Evolutionary conservation across 37 sponge, comb jelly and placozoan species (phyloP), one percentile per base, ranked within the genome.

Genomic region (Chondrosia reniformis): DNA sequence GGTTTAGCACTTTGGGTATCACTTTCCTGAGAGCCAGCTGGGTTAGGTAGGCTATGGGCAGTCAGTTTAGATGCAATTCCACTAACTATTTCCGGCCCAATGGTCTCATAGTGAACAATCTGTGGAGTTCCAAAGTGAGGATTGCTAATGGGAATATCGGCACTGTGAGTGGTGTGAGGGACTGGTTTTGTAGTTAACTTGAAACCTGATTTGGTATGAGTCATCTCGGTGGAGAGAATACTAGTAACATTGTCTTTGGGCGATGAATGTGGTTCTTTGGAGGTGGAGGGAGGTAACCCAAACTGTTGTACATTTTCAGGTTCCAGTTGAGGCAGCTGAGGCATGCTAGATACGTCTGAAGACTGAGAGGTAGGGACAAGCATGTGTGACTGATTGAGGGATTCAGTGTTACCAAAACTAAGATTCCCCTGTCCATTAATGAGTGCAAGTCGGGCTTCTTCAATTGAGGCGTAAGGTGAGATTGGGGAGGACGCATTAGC

Each of bases 391-490:
- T 10, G 2, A 41, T 4, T 3, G n/a, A n/a, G n/a, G n/a, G n/a
- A n/a, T n/a, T n/a, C n/a, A n/a, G n/a, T n/a, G n/a, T n/a, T n/a
- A n/a, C n/a, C n/a, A n/a, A n/a, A n/a, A n/a, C n/a, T n/a, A n/a
- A n/a, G n/a, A 28, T 6, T 28, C n/a, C 3, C n/a, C 3, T 3
- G 58, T 3, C 27, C 27, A 4, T 6, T 3, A 24, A 24, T 56
- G 27, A 56, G 4, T 56, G n/a, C 58, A 24, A 56, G n/a, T 6
- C 27, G 58, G 27, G 27, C n/a, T 24, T 28, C 27, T 24, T 69
- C 72, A 40, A 69, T 69, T 34, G 72, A 69, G 24, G 72, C 72
- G 42, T 69, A 69, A 6, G 72, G 72, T 1, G 43, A 24, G 3
- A 28, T 56, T 56, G 4, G 58, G n/a, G 58, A 56, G 27, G 27